phyloP scores from a whole-genome alignment of 2,888 invertebrate genomes.

The Erebia aethiops region DNA sequence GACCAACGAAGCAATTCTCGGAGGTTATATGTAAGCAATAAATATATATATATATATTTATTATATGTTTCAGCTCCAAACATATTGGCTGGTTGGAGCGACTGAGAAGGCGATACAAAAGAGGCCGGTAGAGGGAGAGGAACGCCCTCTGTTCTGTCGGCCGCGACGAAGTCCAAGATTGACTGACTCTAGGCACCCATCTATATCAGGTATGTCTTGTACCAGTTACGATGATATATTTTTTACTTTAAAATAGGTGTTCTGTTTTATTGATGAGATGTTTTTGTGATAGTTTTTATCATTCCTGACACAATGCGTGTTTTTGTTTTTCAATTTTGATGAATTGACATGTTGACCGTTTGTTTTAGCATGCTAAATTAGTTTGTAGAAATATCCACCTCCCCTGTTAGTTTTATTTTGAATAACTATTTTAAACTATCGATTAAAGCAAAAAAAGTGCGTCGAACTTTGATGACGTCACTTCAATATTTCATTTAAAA shows the following conservation, averaged over 20 bases:
- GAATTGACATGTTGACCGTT: not conserved
- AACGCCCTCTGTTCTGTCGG: slow-evolving; percentile 92
- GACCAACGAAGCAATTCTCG: too few species aligned
- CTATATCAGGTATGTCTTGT: slow-evolving; percentile 83
- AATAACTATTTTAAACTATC: too few species aligned
- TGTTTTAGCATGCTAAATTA: not conserved
- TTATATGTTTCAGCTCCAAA: slow-evolving; percentile 83
- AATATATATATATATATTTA: too few species aligned
- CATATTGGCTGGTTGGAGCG: slow-evolving; percentile 90
- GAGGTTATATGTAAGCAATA: too few species aligned
- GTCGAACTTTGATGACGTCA: too few species aligned
- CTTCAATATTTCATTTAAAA: too few species aligned
- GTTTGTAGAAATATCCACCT: not conserved
- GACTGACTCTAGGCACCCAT: slow-evolving; percentile 90
- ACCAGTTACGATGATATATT: not conserved
- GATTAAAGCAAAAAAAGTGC: too few species aligned
- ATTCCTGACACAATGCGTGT: not conserved
- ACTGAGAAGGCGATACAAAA: slow-evolving; percentile 92
- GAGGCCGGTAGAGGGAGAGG: slow-evolving; percentile 87
- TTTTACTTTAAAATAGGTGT: too few species aligned
- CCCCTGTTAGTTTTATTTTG: too few species aligned
- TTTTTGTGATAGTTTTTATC: not conserved
- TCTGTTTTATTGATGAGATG: not conserved
- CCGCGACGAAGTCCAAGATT: slow-evolving; percentile 91
- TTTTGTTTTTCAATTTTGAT: not conserved